These are phyloP conservation scores for Molorchus minor DNA, from an alignment of 2,888 invertebrate genomes.

Conservation along the genomic window DNA sequence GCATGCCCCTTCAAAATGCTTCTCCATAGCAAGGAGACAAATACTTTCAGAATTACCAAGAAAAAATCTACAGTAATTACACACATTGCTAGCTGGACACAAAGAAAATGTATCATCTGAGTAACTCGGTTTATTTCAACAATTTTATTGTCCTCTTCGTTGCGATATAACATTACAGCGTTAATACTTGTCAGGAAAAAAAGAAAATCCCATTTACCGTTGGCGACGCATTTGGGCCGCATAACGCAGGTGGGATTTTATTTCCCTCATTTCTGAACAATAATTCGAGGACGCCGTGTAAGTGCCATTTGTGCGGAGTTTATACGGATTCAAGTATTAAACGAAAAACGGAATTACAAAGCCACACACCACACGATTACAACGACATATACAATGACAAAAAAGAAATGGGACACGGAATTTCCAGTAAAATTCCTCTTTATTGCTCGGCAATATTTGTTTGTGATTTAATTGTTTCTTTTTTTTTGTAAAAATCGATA, in stretches of 20 bases:
- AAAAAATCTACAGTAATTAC: too few species aligned
- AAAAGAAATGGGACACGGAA: neutral
- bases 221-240: neutral
- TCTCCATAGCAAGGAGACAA: too few species aligned
- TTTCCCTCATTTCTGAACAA: conserved; percentile 1
- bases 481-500: too few species aligned
- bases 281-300: conserved; percentile 1
- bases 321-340: conserved; percentile 6
- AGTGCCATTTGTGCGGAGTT: neutral
- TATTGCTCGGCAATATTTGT: too few species aligned
- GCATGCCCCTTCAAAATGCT: too few species aligned
- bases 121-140: too few species aligned
- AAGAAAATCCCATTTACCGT: neutral
- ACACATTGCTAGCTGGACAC: too few species aligned
- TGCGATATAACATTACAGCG: neutral
- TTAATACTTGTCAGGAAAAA: neutral
- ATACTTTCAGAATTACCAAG: too few species aligned
- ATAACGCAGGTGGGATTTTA: neutral
- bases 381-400: conserved; percentile 7
- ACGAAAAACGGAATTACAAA: conserved; percentile 10
- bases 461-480: too few species aligned
- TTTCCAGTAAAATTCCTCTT: neutral
- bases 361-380: conserved; percentile 20
- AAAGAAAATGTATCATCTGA: too few species aligned
- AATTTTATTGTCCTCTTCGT: too few species aligned